These are phyloP conservation scores for Chrysocyon brachyurus DNA, from an alignment of 2,797 vertebrate species.

Conservation along the genomic window DNA sequence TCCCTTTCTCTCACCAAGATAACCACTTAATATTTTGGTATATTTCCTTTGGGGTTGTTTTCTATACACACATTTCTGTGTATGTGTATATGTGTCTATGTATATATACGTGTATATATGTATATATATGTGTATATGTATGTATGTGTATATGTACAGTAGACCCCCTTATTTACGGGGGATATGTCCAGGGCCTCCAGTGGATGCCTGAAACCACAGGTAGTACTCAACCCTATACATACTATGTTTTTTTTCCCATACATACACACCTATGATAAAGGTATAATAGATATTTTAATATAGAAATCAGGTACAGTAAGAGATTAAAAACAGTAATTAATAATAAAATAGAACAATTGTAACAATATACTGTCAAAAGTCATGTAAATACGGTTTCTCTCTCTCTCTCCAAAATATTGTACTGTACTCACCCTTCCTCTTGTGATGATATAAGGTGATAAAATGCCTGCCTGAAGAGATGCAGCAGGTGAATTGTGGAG, in stretches of 20 bases:
- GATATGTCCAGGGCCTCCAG: background rate
- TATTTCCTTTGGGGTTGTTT: conserved; percentile 28
- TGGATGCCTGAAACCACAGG: background rate
- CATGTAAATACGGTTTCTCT: background rate
- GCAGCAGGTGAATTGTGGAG: background rate
- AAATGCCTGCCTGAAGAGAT: accelerated
- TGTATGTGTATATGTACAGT: too few species aligned
- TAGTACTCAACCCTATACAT: background rate
- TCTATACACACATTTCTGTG: background rate
- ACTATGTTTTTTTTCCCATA: background rate
- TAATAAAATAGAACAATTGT: background rate
- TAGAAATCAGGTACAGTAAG: background rate
- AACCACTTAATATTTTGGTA: background rate
- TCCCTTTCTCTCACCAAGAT: background rate
- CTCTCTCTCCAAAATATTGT: background rate
- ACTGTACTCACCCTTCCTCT: background rate
- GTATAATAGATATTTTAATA: background rate
- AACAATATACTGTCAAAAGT: background rate
- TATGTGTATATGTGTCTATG: background rate
- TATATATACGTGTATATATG: background rate
- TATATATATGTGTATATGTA: background rate
- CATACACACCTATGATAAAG: background rate
- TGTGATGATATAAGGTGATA: background rate
- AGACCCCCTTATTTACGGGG: background rate
- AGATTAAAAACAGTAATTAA: background rate